A percentile compares a stretch with the other conserved stretches of the same genome.
Conservation (phyloP, 2,113 vertebrate genomes). For the Hirundichthys speculiger region DNA sequence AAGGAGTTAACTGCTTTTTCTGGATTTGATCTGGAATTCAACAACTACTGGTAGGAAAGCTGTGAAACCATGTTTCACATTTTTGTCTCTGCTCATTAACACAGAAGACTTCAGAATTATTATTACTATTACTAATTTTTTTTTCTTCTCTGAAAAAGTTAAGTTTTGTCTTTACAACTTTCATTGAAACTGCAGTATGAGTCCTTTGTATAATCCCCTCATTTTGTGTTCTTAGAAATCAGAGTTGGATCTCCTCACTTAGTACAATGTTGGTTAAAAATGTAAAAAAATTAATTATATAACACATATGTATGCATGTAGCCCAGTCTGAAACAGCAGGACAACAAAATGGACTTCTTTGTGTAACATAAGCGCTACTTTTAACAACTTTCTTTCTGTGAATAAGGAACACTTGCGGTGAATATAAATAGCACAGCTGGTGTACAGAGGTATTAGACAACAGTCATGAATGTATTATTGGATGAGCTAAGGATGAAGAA, state of each 20-base stretch:
- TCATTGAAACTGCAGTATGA: neutral
- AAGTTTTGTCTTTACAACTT: neutral
- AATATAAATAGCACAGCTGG: slow-evolving; percentile 40
- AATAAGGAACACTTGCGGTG: slow-evolving; percentile 50
- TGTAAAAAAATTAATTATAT: slow-evolving; percentile 15
- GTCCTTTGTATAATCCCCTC: slow-evolving; percentile 6
- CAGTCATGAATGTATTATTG: slow-evolving; percentile 42
- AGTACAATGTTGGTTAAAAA: neutral
- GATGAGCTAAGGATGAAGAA: slow-evolving; percentile 27
- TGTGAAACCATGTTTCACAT: slow-evolving; percentile 5
- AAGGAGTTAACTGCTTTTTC: slow-evolving; percentile 50
- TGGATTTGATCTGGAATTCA: slow-evolving; percentile 10
- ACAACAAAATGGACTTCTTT: too few relatives aligned
- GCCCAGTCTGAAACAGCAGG: slow-evolving; percentile 34
- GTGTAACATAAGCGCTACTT: slow-evolving; percentile 48
- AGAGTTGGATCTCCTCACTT: slow-evolving; percentile 4
- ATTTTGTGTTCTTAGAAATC: slow-evolving; percentile 10
- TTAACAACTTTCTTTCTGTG: slow-evolving; percentile 36
- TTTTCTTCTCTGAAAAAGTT: neutral
- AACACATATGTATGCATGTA: slow-evolving; percentile 4
- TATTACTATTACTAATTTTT: neutral
- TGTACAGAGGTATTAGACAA: slow-evolving; percentile 27
- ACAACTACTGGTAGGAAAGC: neutral
- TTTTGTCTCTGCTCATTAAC: slow-evolving; percentile 1
- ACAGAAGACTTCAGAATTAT: neutral